Conservation (phyloP, 2,113 vertebrate species). For the Pogona vitticeps region DNA sequence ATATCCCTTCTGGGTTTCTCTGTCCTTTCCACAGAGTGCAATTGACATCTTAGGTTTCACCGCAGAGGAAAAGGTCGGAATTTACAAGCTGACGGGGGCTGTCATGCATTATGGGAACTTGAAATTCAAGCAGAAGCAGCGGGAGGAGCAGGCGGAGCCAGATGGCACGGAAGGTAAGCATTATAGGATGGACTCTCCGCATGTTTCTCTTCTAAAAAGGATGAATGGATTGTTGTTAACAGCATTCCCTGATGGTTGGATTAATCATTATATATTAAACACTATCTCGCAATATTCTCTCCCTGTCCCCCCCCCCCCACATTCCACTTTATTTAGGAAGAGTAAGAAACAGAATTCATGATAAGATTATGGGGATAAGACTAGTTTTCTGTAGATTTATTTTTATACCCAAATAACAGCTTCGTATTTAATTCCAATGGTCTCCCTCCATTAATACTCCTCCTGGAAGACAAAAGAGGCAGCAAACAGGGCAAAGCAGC, state of each 20-base stretch:
- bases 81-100: slow-evolving; percentile 80
- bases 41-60: slow-evolving; percentile 81
- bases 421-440: neutral
- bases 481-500: neutral
- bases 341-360: neutral
- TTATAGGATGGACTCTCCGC: neutral
- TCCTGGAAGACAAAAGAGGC: neutral
- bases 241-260: neutral
- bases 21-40: slow-evolving; percentile 60
- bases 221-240: neutral
- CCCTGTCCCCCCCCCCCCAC: neutral
- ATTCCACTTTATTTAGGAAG: neutral
- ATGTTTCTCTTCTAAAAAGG: neutral
- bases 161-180: slow-evolving; percentile 76
- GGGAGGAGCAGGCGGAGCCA: slow-evolving; percentile 75
- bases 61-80: slow-evolving; percentile 76
- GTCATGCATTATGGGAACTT: slow-evolving; percentile 82
- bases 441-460: neutral
- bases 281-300: no score
- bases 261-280: neutral
- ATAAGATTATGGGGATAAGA: neutral
- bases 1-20: neutral
- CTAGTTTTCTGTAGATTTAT: neutral
- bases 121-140: slow-evolving; percentile 84
- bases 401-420: neutral